Conservation (phyloP, 2,797 vertebrate species). For the Halcyon badia region DNA sequence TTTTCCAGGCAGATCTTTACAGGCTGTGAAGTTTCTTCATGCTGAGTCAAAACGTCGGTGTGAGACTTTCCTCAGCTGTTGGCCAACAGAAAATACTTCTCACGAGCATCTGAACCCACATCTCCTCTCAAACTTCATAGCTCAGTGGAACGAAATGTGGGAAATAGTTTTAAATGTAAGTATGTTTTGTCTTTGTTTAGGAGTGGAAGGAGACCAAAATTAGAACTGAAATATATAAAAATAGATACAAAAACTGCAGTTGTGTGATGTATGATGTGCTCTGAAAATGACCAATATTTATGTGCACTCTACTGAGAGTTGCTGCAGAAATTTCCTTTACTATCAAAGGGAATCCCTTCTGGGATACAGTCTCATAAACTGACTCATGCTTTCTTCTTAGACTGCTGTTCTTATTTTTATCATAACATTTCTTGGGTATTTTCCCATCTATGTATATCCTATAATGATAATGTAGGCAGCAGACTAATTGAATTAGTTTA, state of each 20-base stretch:
- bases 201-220: constrained; percentile 12
- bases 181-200: neutral
- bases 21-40: neutral
- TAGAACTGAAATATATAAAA: constrained; percentile 25
- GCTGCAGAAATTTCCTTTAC: neutral
- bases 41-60: neutral
- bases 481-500: neutral
- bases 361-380: constrained; percentile 19
- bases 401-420: constrained; percentile 14
- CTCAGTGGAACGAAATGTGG: neutral
- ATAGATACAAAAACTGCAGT: neutral
- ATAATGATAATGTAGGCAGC: neutral
- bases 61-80: neutral
- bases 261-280: constrained; percentile 47
- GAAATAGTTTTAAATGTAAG: neutral
- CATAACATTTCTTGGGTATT: constrained; percentile 8
- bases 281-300: constrained; percentile 31
- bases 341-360: constrained; percentile 9
- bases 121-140: neutral
- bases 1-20: neutral
- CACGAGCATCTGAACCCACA: neutral
- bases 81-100: neutral
- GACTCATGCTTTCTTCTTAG: neutral
- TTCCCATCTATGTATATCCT: constrained; percentile 30
- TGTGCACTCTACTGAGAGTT: neutral